phyloP scores from a whole-genome alignment of 2,797 vertebrate genomes.

The Falco columbarius region DNA sequence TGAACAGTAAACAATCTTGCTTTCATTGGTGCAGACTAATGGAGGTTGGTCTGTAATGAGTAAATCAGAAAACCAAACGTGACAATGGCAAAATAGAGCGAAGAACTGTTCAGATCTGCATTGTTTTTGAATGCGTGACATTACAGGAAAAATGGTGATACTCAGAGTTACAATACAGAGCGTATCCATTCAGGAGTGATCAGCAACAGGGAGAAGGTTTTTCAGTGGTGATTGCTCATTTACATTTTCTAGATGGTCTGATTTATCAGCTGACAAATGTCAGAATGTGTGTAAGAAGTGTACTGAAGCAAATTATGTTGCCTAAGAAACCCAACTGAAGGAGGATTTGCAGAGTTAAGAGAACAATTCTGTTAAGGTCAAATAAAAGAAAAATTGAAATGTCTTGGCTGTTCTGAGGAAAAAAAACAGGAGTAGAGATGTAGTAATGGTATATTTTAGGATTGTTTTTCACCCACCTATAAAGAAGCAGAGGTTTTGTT shows the following conservation, averaged over 20 bases:
- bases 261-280: neutral
- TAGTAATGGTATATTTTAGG: neutral
- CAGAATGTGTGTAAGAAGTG: neutral
- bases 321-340: neutral
- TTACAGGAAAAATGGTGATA: neutral
- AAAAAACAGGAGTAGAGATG: neutral
- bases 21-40: neutral
- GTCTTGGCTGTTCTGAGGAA: neutral
- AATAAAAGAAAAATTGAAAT: neutral
- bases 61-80: neutral
- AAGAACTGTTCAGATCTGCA: neutral
- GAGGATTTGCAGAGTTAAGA: neutral
- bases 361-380: neutral
- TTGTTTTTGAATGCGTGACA: neutral
- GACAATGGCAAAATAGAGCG: neutral
- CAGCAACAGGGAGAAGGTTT: neutral
- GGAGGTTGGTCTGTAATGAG: neutral
- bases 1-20: neutral
- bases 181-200: neutral
- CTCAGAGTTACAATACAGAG: neutral
- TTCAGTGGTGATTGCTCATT: neutral
- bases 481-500: neutral
- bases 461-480: neutral
- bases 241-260: neutral
- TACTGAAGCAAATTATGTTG: neutral